A percentile compares a stretch with the other conserved stretches of the same genome.
Evolutionary conservation across 2,888 invertebrate species (phyloP).

Genomic region (Sicus ferrugineus): DNA sequence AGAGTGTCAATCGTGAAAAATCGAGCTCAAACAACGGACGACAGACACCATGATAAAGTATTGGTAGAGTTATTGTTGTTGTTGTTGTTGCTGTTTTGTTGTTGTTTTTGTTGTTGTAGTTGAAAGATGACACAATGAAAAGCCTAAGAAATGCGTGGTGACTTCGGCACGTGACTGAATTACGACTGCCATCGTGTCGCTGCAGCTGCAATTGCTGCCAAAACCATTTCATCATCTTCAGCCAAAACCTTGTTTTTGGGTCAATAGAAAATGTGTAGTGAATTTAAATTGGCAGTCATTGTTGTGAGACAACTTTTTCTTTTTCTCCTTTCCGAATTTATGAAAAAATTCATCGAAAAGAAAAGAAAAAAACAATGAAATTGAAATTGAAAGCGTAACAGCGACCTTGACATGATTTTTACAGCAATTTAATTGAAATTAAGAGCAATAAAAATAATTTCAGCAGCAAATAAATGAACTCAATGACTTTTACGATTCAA

Average conservation of each 20-base stretch:
- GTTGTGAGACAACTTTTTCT: not conserved
- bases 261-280: constrained; percentile 12
- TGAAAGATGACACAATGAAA: not conserved
- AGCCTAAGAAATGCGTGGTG: constrained; percentile 12
- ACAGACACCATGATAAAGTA: too few species aligned
- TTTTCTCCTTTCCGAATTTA: not conserved
- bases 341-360: not conserved
- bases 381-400: not conserved
- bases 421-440: too few species aligned
- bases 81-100: not conserved
- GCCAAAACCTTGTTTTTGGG: not conserved
- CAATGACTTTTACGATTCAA: too few species aligned
- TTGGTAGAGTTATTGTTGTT: not conserved
- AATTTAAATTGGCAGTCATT: not conserved
- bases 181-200: not conserved
- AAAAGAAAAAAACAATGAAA: not conserved
- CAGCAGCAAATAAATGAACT: too few species aligned
- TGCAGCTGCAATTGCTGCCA: not conserved
- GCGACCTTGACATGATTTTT: constrained; percentile 16
- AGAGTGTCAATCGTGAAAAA: constrained; percentile 5
- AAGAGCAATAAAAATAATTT: too few species aligned
- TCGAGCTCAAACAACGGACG: not conserved
- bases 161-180: constrained; percentile 23
- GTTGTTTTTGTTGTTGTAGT: not conserved
- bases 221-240: not conserved